These are phyloP conservation scores for Pelusios castaneus DNA, from an alignment of 2,113 vertebrate genomes.

Conservation along the genomic window DNA sequence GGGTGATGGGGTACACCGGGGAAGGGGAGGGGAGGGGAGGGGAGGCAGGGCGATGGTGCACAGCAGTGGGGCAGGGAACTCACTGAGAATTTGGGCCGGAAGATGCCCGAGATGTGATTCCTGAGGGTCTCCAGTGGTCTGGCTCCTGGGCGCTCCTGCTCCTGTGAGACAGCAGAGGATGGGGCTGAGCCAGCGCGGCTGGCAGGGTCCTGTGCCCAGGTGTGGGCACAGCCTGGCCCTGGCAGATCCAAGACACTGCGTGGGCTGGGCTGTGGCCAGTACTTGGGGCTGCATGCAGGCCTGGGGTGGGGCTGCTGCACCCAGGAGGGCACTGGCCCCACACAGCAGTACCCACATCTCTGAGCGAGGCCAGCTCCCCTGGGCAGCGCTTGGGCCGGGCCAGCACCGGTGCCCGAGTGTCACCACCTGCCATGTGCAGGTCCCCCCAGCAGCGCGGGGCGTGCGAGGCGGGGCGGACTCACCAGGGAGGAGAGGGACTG, in stretches of 20 bases:
- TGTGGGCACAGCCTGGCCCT: too few species aligned
- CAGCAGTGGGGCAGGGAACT: conserved; percentile 34
- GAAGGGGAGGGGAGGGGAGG: not conserved
- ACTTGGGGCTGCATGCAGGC: not conserved
- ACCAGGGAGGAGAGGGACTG: conserved; percentile 80
- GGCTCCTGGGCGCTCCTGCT: conserved; percentile 68
- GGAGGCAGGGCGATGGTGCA: not conserved
- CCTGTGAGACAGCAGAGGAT: conserved; percentile 33
- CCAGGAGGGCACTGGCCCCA: too few species aligned
- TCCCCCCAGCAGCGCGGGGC: too few species aligned
- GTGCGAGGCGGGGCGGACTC: conserved; percentile 48
- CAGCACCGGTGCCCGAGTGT: too few species aligned
- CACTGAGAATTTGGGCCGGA: conserved; percentile 87
- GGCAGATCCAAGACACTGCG: not conserved
- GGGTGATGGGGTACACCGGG: too few species aligned
- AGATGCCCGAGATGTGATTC: conserved; percentile 86
- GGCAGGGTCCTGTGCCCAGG: not conserved
- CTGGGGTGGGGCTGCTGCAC: too few species aligned
- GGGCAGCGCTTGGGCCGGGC: too few species aligned
- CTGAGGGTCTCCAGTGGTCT: conserved; percentile 82
- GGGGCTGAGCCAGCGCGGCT: not conserved
- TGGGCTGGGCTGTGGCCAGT: not conserved
- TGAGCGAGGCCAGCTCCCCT: too few species aligned
- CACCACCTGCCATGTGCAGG: too few species aligned
- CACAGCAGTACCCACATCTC: too few species aligned